Evolutionary conservation across 1,140 invertebrate species (phyloP).

Genomic region (Drosophila nannoptera): DNA sequence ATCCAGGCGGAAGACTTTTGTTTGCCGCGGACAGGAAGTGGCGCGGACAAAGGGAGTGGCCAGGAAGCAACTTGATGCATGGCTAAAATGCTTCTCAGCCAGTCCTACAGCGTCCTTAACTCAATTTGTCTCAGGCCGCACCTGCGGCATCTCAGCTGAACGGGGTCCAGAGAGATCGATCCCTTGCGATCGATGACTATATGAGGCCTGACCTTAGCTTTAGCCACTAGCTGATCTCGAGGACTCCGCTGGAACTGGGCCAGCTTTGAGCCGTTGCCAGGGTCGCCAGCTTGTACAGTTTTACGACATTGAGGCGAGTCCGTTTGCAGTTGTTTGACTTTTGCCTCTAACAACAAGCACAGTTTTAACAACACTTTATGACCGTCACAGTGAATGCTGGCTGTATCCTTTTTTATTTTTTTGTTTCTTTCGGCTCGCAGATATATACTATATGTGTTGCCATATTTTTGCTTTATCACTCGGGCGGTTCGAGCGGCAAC

Average conservation of each 20-base stretch:
- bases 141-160: too few relatives aligned
- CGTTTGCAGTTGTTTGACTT: background rate
- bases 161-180: too few relatives aligned
- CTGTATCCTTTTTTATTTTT: background rate
- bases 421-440: background rate
- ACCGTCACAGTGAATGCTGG: slow-evolving; percentile 6
- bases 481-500: slow-evolving; percentile 43
- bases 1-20: slow-evolving; percentile 66
- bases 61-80: background rate
- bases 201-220: too few relatives aligned
- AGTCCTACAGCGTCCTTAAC: background rate
- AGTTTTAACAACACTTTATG: slow-evolving; percentile 11
- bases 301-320: too few relatives aligned
- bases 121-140: too few relatives aligned
- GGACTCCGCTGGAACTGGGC: too few relatives aligned
- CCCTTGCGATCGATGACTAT: too few relatives aligned
- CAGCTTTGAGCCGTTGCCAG: too few relatives aligned
- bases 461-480: slow-evolving; percentile 57
- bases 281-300: too few relatives aligned
- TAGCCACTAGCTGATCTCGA: too few relatives aligned
- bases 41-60: background rate
- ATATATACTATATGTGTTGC: slow-evolving; percentile 37
- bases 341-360: slow-evolving; percentile 17
- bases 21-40: slow-evolving; percentile 56
- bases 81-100: background rate